Evolutionary conservation across 2,888 invertebrate species (phyloP).

Genomic region (Caprella mutica): DNA sequence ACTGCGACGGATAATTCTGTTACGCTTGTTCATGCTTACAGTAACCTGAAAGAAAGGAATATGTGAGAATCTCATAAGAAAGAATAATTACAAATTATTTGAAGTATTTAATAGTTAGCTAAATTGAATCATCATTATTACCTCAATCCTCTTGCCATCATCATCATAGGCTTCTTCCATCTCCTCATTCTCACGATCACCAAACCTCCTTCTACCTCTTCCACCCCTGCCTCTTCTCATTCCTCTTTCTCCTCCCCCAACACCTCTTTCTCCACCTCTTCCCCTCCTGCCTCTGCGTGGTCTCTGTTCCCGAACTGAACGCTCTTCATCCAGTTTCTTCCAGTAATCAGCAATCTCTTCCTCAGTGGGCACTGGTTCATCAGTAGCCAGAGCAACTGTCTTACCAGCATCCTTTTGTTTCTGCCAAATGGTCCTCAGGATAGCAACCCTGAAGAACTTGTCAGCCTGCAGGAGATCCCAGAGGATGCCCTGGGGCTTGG

Average conservation of each 20-base stretch:
- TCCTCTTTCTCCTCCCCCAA: slow-evolving; percentile 14
- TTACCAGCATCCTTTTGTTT: slow-evolving; percentile 8
- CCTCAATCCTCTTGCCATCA: slow-evolving; percentile 23
- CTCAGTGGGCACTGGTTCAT: slow-evolving; percentile 1
- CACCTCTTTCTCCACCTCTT: slow-evolving; percentile 12
- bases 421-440: slow-evolving; percentile 47
- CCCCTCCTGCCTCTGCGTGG: not conserved
- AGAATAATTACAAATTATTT: not conserved
- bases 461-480: slow-evolving; percentile 66
- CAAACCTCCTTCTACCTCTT: not conserved
- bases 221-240: slow-evolving; percentile 17
- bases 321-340: slow-evolving; percentile 11
- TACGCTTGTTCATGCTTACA: slow-evolving; percentile 28
- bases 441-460: slow-evolving; percentile 58
- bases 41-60: slow-evolving; percentile 18
- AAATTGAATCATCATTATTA: slow-evolving; percentile 10
- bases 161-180: not conserved
- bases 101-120: not conserved
- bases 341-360: slow-evolving; percentile 7
- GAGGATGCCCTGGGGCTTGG: slow-evolving; percentile 60
- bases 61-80: not conserved
- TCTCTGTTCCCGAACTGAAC: not conserved
- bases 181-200: not conserved
- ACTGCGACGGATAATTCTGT: slow-evolving; percentile 26
- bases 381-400: not conserved